These are phyloP conservation scores for Herpetotheres cachinnans DNA, from an alignment of 2,113 vertebrate genomes.

Conservation along the genomic window DNA sequence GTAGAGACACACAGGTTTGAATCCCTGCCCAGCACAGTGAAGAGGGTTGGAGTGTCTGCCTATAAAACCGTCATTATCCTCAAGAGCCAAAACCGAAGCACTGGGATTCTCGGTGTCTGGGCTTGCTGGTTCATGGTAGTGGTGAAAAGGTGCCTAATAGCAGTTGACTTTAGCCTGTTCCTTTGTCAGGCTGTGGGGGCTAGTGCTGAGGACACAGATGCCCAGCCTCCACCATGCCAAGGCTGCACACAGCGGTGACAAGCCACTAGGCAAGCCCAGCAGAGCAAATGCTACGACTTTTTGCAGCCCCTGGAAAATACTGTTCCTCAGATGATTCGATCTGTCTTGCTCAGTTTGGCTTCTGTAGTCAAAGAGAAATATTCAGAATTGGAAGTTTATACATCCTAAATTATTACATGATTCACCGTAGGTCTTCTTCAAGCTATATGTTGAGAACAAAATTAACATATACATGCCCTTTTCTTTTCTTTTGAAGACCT, in stretches of 20 bases:
- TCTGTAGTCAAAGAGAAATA: constrained; percentile 23
- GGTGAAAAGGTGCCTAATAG: not conserved
- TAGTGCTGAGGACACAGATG: not conserved
- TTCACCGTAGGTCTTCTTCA: constrained; percentile 19
- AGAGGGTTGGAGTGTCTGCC: too few species aligned
- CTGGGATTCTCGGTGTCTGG: not conserved
- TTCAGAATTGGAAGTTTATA: constrained; percentile 13
- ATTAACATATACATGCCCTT: constrained; percentile 5
- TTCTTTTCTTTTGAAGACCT: constrained; percentile 24
- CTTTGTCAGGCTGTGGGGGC: not conserved
- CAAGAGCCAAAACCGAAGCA: not conserved
- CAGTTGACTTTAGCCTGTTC: not conserved
- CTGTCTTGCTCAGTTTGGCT: not conserved
- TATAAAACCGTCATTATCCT: not conserved
- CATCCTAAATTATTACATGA: constrained; percentile 1
- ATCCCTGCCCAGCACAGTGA: not conserved
- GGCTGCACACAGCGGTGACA: not conserved
- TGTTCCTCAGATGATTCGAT: not conserved
- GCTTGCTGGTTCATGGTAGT: not conserved
- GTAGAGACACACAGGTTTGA: not conserved
- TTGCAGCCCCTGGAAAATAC: not conserved
- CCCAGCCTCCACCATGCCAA: too few species aligned
- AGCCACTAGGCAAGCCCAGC: not conserved
- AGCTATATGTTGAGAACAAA: constrained; percentile 44
- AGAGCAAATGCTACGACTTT: too few species aligned